Conservation (phyloP, 1,140 invertebrate genomes). For the Ceratosolen fusciceps region DNA sequence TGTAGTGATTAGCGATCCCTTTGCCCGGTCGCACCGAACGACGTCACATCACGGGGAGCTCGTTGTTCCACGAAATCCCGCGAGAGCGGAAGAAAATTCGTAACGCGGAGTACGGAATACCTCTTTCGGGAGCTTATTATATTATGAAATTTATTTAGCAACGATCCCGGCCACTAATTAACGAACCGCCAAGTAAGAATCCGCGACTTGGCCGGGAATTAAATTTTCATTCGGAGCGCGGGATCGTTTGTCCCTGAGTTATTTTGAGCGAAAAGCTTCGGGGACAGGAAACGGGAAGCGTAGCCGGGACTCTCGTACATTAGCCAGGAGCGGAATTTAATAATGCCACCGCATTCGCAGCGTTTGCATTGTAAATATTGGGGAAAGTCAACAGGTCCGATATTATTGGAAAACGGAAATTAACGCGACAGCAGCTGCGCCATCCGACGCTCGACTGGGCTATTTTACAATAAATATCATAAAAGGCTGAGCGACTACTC, state of each 20-base stretch:
- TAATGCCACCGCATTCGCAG: slow-evolving; percentile 40
- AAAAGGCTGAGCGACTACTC: slow-evolving; percentile 29
- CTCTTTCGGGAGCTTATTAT: too few species aligned
- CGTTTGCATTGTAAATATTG: slow-evolving; percentile 46
- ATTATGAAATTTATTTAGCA: background rate
- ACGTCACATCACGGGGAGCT: too few species aligned
- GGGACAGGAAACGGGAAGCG: slow-evolving; percentile 18
- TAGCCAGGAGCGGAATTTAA: slow-evolving; percentile 37
- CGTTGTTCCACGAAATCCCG: too few species aligned
- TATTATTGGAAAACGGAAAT: slow-evolving; percentile 46
- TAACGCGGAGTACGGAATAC: too few species aligned
- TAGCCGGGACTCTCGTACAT: background rate
- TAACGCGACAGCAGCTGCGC: slow-evolving; percentile 20
- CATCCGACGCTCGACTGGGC: slow-evolving; percentile 17
- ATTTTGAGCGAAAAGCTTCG: slow-evolving; percentile 27
- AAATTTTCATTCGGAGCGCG: slow-evolving; percentile 24
- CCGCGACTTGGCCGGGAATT: background rate
- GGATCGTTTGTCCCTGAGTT: background rate
- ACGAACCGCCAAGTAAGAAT: background rate
- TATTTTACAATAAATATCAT: slow-evolving; percentile 45
- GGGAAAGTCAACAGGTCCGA: slow-evolving; percentile 41
- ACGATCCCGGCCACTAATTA: background rate
- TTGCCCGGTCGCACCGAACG: too few species aligned
- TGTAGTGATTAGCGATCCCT: too few species aligned
- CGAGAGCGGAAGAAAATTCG: too few species aligned